Evolutionary conservation across 1,140 invertebrate species (phyloP), one percentile per base, ranked within the genome.

Genomic region (Zaprionus lachaisei): DNA sequence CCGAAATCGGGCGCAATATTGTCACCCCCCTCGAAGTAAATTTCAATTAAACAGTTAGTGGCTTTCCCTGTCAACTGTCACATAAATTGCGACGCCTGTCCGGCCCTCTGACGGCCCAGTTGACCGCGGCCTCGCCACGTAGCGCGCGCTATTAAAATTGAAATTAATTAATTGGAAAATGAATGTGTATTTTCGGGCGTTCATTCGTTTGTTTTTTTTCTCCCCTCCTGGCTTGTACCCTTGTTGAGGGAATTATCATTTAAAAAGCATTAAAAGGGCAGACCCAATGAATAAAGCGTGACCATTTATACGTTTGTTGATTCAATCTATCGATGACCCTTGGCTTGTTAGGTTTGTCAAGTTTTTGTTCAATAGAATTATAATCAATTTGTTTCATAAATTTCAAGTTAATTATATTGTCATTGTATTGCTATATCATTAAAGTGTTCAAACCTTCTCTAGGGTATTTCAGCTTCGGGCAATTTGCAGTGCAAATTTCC

Each of bases 91-190:
- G 63, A 63, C 38, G 65, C 22, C 58, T 69, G 71, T 69, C 41
- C 44, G 41, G 26, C n/a, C 7, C 14, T 54, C 26, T 28, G 26
- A 31, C 24, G 34, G 61, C 7, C 14, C 31, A 17, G n/a, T 14
- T 60, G 61, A 65, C 68, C 68, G 51, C 73, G 61, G 54, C 26
- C 41, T n/a, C 57, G 54, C 60, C 44, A 60, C 54, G 47, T 65
- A 47, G 34, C 44, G 22, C 54, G 47, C 56, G 58, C 67, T 57
- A 71, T 75, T 71, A 71, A 65, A 81, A 90, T 84, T 73, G 75
- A 90, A 90, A 80, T 90, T 90, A 85, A 90, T 90, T 85, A 85
- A 90, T 91, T 82, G 82, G 77, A 85, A 90, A 90, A 90, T 75
- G 60, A 80, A 81, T 81, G 66, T 79, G 63, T 80, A 77, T 73